These are phyloP conservation scores for Campoplex nolae DNA, from an alignment of 2,888 invertebrate genomes.

Conservation along the genomic window DNA sequence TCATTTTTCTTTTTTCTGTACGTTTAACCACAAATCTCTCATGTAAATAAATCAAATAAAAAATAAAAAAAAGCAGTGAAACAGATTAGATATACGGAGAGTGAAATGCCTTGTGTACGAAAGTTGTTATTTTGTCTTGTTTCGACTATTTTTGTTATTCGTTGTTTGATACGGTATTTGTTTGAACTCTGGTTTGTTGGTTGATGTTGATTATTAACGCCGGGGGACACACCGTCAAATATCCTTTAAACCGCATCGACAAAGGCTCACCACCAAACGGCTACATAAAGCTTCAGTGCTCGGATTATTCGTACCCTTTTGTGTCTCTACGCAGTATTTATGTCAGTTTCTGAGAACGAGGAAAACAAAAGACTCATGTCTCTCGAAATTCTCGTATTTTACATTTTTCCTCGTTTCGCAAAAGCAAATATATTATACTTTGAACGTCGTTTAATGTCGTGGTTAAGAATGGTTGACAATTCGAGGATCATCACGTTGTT, in stretches of 20 bases:
- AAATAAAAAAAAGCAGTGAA: neutral
- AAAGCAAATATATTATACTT: too few relatives aligned
- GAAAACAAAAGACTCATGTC: neutral
- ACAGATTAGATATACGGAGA: neutral
- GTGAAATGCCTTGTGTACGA: conserved; percentile 7
- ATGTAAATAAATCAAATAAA: neutral
- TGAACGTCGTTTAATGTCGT: neutral
- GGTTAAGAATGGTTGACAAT: neutral
- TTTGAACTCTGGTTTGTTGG: conserved; percentile 52
- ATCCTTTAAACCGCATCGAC: conserved; percentile 4
- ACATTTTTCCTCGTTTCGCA: neutral
- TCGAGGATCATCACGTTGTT: neutral
- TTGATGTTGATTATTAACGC: conserved; percentile 38
- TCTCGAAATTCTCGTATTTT: neutral
- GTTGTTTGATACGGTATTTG: conserved; percentile 49
- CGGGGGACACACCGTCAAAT: conserved; percentile 5
- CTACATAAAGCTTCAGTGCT: neutral
- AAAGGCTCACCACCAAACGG: neutral
- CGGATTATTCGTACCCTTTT: conserved; percentile 4
- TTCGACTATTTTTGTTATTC: conserved; percentile 44
- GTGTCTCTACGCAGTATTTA: conserved; percentile 1
- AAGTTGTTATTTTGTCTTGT: conserved; percentile 52
- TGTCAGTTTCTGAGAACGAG: neutral
- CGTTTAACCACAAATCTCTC: neutral
- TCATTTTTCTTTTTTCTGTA: neutral